These are phyloP conservation scores for Drosophila equinoxialis DNA, from an alignment of 1,140 invertebrate genomes.

Conservation along the genomic window DNA sequence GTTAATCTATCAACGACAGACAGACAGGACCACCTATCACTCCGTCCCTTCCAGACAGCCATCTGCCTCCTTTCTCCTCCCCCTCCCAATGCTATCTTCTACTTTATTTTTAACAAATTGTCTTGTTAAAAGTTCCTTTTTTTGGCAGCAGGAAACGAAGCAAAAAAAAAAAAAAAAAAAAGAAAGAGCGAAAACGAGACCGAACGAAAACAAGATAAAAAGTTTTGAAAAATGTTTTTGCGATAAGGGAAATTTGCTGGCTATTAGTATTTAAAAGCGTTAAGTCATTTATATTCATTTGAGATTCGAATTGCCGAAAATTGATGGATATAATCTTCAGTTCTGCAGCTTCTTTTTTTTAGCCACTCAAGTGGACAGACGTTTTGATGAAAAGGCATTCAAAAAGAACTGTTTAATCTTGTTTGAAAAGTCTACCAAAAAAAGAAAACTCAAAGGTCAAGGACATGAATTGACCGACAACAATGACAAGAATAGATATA, in stretches of 20 bases:
- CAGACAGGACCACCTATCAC: slow-evolving; percentile 2
- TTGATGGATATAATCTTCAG: slow-evolving; percentile 49
- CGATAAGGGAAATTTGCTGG: slow-evolving; percentile 77
- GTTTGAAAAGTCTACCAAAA: background rate
- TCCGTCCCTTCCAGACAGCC: background rate
- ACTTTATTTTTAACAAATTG: slow-evolving; percentile 77
- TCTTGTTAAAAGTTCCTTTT: slow-evolving; percentile 72
- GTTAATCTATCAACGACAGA: slow-evolving; percentile 77
- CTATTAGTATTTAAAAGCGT: slow-evolving; percentile 81
- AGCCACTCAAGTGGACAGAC: slow-evolving; percentile 41
- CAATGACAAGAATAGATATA: background rate
- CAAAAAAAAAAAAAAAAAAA: slow-evolving; percentile 25
- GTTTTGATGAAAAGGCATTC: slow-evolving; percentile 35
- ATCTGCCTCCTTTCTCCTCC: background rate
- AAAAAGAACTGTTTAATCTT: slow-evolving; percentile 39
- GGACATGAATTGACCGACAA: background rate
- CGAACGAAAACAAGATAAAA: slow-evolving; percentile 58
- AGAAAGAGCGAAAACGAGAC: slow-evolving; percentile 10
- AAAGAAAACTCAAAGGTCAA: background rate
- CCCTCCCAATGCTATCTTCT: slow-evolving; percentile 18
- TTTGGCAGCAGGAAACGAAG: slow-evolving; percentile 25
- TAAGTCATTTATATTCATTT: slow-evolving; percentile 81
- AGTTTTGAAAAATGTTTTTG: slow-evolving; percentile 63
- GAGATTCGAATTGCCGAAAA: slow-evolving; percentile 21
- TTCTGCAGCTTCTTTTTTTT: slow-evolving; percentile 2